Evolutionary conservation across 2,113 vertebrate genomes (phyloP), one percentile per base, ranked within the genome.

Genomic region (Chinchilla lanigera): DNA sequence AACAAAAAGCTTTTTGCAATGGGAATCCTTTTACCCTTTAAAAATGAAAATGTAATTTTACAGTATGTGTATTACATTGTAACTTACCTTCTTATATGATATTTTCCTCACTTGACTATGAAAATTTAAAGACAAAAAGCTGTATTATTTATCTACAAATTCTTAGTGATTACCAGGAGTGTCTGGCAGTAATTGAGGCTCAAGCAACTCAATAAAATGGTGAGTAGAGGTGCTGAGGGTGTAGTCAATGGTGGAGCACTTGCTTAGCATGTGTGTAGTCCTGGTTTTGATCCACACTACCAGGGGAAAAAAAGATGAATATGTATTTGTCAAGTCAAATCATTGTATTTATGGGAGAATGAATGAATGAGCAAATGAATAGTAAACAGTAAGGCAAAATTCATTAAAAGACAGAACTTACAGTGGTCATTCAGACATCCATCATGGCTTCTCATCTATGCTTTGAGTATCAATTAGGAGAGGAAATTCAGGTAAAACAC

Each of bases 401-500:
- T 84, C 38, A 71, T 93, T 86, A 94, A 94, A 89, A 26, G 38
- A 38, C 13, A 95, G 0, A 7, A 60, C 56, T 77, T 95, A 82
- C 0, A 38, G 9, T 10, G 88, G 41, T 75, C 80, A 11, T 69
- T 91, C 24, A 86, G 17, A 80, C n/a, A 77, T 65, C 47, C 19
- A 56, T 5, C 81, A 0, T 93, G 60, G 19, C 13, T 5, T 35
- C 3, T 90, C 33, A 83, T 69, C 61, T 92, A 41, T 75, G 20
- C 22, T 93, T 61, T 95, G 26, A 77, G 16, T 41, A 65, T 81
- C 41, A 7, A 38, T 73, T 93, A 81, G 12, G 19, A 90, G 12
- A 97, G 14, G 44, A 90, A 88, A 90, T 93, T 93, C 44, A 89
- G 35, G 85, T 88, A 95, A 98, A 90, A 56, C 9, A 83, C 7